Percentiles rank a stretch among this genome's conserved stretches.
Conservation (phyloP, 2,888 invertebrate genomes). For the Acleris laterana region DNA sequence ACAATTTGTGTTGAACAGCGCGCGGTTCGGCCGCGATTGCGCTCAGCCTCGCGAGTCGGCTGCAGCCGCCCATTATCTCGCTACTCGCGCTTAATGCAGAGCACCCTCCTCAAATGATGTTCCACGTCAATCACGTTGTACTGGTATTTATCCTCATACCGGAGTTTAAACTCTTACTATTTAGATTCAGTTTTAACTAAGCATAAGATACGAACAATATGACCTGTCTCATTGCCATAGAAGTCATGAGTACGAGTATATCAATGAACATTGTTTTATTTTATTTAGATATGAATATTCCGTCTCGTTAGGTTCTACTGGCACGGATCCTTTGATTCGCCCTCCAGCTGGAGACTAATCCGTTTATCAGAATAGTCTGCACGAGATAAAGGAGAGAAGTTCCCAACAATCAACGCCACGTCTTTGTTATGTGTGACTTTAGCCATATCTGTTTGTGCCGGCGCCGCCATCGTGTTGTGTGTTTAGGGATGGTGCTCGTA, state of each 20-base stretch:
- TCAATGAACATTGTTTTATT: constrained; percentile 1
- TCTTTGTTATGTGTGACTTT: constrained; percentile 35
- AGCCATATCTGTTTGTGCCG: constrained; percentile 32
- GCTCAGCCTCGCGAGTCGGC: constrained; percentile 46
- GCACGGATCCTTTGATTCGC: constrained; percentile 27
- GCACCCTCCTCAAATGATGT: constrained; percentile 25
- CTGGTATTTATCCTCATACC: constrained; percentile 14
- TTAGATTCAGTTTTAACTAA: background rate
- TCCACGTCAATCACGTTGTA: constrained; percentile 18
- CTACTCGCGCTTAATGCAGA: constrained; percentile 30
- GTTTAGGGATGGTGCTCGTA: constrained; percentile 24
- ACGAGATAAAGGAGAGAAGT: constrained; percentile 35
- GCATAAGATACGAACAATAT: background rate
- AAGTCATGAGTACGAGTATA: background rate
- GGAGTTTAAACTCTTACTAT: background rate
- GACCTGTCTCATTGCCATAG: background rate
- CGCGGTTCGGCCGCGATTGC: constrained; percentile 50
- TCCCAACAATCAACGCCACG: constrained; percentile 33
- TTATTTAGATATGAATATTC: constrained; percentile 4
- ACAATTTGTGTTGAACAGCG: constrained; percentile 60
- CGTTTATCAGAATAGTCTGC: constrained; percentile 33
- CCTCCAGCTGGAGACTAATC: constrained; percentile 28
- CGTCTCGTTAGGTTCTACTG: constrained; percentile 25
- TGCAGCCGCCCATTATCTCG: constrained; percentile 51
- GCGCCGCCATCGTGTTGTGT: constrained; percentile 28